Evolutionary conservation across 2,797 vertebrate species (phyloP).

Genomic region (Myioborus miniatus): DNA sequence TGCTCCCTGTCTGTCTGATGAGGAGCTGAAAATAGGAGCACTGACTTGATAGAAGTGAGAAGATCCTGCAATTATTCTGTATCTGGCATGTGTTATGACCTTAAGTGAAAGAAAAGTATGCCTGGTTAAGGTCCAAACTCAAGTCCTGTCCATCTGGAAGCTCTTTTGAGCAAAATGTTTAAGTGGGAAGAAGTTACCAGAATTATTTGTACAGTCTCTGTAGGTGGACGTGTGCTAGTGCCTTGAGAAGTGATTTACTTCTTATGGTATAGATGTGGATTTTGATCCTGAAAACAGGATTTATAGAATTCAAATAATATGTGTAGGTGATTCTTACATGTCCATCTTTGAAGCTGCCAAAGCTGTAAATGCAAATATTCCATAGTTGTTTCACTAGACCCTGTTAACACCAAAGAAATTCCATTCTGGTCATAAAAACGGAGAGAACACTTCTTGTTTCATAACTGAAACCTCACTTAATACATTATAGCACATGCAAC

Average conservation of each 20-base stretch:
- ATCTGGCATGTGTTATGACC: neutral
- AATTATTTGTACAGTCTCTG: neutral
- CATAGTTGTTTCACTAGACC: neutral
- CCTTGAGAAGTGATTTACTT: neutral
- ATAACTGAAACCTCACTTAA: neutral
- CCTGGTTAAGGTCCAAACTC: neutral
- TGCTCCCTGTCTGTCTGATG: neutral
- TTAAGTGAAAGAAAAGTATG: neutral
- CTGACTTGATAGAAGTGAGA: neutral
- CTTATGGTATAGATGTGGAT: neutral
- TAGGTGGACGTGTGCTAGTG: neutral
- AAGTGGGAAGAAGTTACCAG: neutral
- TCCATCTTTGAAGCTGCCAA: neutral
- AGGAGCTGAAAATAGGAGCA: neutral
- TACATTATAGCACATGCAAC: neutral
- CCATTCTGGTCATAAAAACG: neutral
- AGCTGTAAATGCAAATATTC: neutral
- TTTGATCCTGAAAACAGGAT: neutral
- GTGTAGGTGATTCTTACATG: neutral
- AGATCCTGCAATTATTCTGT: neutral
- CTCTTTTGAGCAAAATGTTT: neutral
- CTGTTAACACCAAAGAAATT: neutral
- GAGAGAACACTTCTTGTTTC: neutral
- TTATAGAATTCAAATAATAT: neutral
- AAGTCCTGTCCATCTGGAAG: neutral